These are phyloP conservation scores for Hylaeus anthracinus DNA, from an alignment of 1,140 invertebrate species.

Conservation along the genomic window DNA sequence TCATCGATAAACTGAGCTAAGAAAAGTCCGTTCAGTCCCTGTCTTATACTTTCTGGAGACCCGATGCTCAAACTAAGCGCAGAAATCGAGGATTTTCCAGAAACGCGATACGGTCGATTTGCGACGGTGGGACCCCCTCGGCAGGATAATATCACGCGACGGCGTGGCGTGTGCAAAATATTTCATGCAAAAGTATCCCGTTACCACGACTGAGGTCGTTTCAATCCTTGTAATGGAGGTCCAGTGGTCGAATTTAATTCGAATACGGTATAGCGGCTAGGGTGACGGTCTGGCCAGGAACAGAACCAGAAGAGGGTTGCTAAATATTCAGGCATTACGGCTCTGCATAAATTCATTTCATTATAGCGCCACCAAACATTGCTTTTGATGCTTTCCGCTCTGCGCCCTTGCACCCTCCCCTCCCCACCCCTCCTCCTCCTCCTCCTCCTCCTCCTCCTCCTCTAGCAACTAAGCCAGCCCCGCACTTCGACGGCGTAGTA, in stretches of 20 bases:
- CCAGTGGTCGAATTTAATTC: slow-evolving; percentile 69
- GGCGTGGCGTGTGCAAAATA: slow-evolving; percentile 8
- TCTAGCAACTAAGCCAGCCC: slow-evolving; percentile 73
- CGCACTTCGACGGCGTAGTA: slow-evolving; percentile 65
- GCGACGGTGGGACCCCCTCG: neutral
- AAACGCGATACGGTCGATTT: too few species aligned
- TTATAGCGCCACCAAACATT: slow-evolving; percentile 84
- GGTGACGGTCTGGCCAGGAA: slow-evolving; percentile 75
- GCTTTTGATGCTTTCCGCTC: slow-evolving; percentile 81
- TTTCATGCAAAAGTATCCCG: slow-evolving; percentile 53
- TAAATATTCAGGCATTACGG: slow-evolving; percentile 85
- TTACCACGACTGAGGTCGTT: slow-evolving; percentile 40
- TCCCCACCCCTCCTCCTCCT: too few species aligned
- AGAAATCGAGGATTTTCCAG: too few species aligned
- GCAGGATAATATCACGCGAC: neutral
- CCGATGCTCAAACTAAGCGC: neutral
- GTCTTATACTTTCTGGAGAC: too few species aligned
- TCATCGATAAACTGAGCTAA: too few species aligned
- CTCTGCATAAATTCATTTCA: slow-evolving; percentile 86
- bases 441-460: too few species aligned
- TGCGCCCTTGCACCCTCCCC: slow-evolving; percentile 9
- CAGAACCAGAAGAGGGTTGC: slow-evolving; percentile 80
- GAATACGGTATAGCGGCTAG: slow-evolving; percentile 66
- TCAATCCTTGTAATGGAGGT: slow-evolving; percentile 62
- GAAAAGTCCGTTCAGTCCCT: too few species aligned